Conservation (phyloP, 2,888 invertebrate species). For the Agrochola lota region DNA sequence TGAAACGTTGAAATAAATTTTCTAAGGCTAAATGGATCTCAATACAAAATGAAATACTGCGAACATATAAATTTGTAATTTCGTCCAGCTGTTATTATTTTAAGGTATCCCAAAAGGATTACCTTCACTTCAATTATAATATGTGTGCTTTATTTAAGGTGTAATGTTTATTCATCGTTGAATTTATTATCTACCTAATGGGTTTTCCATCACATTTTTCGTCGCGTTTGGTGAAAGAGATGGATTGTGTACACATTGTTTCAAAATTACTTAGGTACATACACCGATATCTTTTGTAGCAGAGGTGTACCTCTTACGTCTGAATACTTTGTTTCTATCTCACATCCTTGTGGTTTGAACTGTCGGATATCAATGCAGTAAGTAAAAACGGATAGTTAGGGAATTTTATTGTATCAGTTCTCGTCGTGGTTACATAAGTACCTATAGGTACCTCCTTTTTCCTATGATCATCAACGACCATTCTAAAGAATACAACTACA, state of each 20-base stretch:
- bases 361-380: neutral
- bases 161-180: slow-evolving; percentile 35
- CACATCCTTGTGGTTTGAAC: neutral
- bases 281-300: neutral
- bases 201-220: slow-evolving; percentile 23
- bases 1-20: slow-evolving; percentile 45
- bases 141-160: slow-evolving; percentile 41
- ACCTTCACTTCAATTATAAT: slow-evolving; percentile 26
- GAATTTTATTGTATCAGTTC: neutral
- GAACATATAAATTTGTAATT: slow-evolving; percentile 58
- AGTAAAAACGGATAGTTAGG: neutral
- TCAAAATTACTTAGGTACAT: neutral
- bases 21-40: slow-evolving; percentile 32
- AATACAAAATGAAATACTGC: slow-evolving; percentile 46
- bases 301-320: neutral
- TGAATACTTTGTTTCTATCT: slow-evolving; percentile 2
- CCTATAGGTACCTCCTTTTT: neutral
- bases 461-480: neutral
- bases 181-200: slow-evolving; percentile 31
- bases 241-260: slow-evolving; percentile 21
- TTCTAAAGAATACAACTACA: neutral
- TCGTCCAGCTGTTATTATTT: slow-evolving; percentile 39
- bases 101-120: slow-evolving; percentile 46
- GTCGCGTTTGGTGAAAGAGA: slow-evolving; percentile 14
- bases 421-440: neutral